These are phyloP conservation scores for Intellagama lesueurii DNA, from an alignment of 2,797 vertebrate species.

Conservation along the genomic window DNA sequence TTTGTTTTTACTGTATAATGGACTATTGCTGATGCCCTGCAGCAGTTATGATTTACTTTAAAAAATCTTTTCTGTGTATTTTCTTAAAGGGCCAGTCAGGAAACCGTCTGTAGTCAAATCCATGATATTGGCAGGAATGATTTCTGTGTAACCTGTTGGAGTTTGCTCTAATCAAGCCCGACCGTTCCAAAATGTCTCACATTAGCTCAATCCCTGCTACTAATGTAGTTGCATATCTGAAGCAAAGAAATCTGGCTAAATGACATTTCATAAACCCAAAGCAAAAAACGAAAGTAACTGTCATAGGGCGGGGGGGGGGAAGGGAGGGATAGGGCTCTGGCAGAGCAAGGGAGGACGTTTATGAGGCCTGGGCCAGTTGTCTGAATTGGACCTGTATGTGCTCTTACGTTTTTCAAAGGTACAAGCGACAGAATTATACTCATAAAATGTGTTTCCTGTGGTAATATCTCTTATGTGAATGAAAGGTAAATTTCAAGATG, in stretches of 20 bases:
- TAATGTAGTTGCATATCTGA: background rate
- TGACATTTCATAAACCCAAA: background rate
- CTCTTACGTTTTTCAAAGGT: background rate
- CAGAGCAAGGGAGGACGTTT: background rate
- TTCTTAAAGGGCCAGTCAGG: too few relatives aligned
- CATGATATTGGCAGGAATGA: too few relatives aligned
- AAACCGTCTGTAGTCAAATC: too few relatives aligned
- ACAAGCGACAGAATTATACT: background rate
- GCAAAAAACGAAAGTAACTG: background rate
- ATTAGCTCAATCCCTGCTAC: too few relatives aligned
- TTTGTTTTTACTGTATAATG: too few relatives aligned
- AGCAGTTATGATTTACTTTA: too few relatives aligned
- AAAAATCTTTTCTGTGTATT: too few relatives aligned
- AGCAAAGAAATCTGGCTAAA: background rate
- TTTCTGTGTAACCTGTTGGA: too few relatives aligned
- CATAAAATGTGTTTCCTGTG: slow-evolving; percentile 18
- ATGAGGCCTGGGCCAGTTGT: background rate
- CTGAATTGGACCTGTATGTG: background rate
- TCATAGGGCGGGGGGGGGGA: too few relatives aligned
- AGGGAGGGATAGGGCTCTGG: background rate
- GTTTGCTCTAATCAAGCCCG: too few relatives aligned
- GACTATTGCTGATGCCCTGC: too few relatives aligned
- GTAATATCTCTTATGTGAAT: slow-evolving; percentile 5
- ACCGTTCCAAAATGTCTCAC: too few relatives aligned
- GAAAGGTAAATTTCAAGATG: background rate